Conservation (phyloP, 1,140 invertebrate species). For the Camponotus pennsylvanicus region DNA sequence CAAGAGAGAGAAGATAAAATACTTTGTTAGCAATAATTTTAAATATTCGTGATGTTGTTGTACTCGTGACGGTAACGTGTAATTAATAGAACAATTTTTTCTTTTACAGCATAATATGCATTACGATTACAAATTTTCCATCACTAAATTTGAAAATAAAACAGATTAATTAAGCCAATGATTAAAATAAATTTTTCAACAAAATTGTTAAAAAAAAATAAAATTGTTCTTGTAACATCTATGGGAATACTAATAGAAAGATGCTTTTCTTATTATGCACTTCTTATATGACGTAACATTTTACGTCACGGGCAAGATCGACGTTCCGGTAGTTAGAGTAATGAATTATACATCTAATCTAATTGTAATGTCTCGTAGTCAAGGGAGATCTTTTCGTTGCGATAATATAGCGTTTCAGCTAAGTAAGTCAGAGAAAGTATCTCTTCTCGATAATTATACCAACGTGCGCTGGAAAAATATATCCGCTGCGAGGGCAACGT, state of each 20-base stretch:
- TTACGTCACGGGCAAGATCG: slow-evolving; percentile 28
- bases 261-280: not conserved
- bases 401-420: slow-evolving; percentile 42
- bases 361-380: slow-evolving; percentile 56
- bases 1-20: slow-evolving; percentile 8
- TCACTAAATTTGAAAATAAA: not conserved
- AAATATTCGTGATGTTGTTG: slow-evolving; percentile 31
- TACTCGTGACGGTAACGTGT: not conserved
- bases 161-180: not conserved
- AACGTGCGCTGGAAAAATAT: not conserved
- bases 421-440: slow-evolving; percentile 65
- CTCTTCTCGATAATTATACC: slow-evolving; percentile 19
- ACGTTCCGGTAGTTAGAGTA: slow-evolving; percentile 49
- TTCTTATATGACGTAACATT: slow-evolving; percentile 25
- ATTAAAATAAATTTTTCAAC: not conserved
- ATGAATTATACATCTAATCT: slow-evolving; percentile 63
- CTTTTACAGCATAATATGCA: not conserved
- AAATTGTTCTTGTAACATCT: not conserved
- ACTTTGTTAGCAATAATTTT: slow-evolving; percentile 14
- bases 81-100: not conserved
- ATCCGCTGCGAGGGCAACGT: slow-evolving; percentile 29
- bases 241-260: not conserved
- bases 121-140: not conserved
- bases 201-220: not conserved
- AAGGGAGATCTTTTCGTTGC: slow-evolving; percentile 60